Conservation (phyloP, 2,113 vertebrate species). For the Pampusana beccarii region DNA sequence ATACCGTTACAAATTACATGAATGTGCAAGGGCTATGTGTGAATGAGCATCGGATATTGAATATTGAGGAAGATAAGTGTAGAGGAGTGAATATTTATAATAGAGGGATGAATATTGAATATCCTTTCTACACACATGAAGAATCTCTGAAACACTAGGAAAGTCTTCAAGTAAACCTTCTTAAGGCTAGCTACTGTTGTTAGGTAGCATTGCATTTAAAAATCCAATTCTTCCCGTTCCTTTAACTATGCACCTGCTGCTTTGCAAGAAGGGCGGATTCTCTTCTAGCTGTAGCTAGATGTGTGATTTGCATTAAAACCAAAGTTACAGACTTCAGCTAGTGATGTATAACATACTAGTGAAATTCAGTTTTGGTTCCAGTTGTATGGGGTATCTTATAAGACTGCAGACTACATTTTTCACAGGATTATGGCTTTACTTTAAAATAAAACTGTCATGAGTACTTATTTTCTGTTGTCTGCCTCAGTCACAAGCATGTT, state of each 20-base stretch:
- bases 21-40: neutral
- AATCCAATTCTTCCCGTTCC: neutral
- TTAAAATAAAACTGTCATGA: neutral
- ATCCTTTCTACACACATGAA: neutral
- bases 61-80: no score
- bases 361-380: neutral
- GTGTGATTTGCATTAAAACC: neutral
- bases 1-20: rapidly evolving
- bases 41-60: neutral
- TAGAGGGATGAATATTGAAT: no score
- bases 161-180: neutral
- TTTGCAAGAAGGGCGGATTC: neutral
- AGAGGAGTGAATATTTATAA: no score
- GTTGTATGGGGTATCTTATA: neutral
- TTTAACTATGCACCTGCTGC: neutral
- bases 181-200: neutral
- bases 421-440: neutral
- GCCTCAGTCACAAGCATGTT: neutral
- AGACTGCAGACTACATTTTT: neutral
- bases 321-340: neutral
- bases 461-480: neutral
- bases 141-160: neutral
- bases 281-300: neutral
- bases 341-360: neutral
- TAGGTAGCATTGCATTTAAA: neutral